Evolutionary conservation across 2,113 vertebrate species (phyloP).

Genomic region (Epinephelus cyanopodus): DNA sequence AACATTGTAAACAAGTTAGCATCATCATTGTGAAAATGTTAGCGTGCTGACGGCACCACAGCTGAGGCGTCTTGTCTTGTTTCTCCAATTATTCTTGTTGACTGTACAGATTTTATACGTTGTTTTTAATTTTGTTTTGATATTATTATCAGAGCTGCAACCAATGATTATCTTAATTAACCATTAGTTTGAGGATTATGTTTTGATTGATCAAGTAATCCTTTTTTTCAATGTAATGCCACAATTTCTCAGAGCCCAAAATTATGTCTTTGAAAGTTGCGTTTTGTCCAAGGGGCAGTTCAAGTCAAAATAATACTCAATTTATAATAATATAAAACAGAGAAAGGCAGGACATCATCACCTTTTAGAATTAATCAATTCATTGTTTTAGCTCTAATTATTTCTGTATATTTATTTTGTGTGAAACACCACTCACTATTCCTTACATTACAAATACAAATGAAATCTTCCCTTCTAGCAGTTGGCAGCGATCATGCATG

Average conservation of each 20-base stretch:
- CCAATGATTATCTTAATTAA: not conserved
- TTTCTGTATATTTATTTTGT: not conserved
- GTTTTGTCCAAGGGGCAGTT: not conserved
- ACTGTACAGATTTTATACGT: not conserved
- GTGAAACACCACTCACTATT: too few species aligned
- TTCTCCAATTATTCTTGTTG: not conserved
- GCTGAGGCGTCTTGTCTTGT: too few species aligned
- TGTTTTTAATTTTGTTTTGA: not conserved
- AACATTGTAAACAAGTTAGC: not conserved
- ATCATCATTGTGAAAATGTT: too few species aligned
- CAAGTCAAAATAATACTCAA: not conserved
- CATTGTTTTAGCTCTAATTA: not conserved
- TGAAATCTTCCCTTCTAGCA: not conserved
- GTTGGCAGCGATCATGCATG: not conserved
- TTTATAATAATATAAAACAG: not conserved
- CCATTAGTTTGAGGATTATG: not conserved
- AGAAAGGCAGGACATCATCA: not conserved
- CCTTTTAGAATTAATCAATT: not conserved
- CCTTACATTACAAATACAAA: not conserved
- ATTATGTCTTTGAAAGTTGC: not conserved
- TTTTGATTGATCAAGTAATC: too few species aligned
- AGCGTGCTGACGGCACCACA: too few species aligned
- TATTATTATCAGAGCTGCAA: not conserved
- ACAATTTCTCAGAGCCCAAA: not conserved
- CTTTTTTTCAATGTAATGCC: not conserved